A percentile compares a stretch with the other conserved stretches of the same genome.
Conservation (phyloP, 2,888 invertebrate genomes). For the Sipha maydis region DNA sequence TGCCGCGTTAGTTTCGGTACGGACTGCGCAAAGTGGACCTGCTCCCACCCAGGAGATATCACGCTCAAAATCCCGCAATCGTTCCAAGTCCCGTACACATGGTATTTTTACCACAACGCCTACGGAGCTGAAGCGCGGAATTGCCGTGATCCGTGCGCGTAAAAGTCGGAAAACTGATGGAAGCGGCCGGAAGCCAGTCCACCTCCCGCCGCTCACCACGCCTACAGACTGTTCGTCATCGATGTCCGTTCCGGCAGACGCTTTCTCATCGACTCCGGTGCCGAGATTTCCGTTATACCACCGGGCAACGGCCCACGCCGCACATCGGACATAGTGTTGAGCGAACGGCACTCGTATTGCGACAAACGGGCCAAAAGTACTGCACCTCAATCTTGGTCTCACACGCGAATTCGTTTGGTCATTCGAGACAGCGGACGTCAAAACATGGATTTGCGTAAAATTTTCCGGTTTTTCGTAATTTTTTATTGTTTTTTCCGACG, state of each 20-base stretch:
- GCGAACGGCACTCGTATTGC: conserved; percentile 31
- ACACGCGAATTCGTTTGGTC: not conserved
- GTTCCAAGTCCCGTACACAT: not conserved
- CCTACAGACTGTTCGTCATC: not conserved
- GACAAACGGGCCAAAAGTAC: not conserved
- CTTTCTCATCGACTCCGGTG: conserved; percentile 66
- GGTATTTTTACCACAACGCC: not conserved
- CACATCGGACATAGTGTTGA: conserved; percentile 20
- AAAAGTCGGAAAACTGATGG: not conserved
- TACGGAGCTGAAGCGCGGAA: not conserved
- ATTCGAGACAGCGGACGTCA: not conserved
- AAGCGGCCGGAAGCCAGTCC: not conserved
- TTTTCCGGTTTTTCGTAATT: too few species aligned
- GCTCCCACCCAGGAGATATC: not conserved
- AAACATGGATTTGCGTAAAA: too few species aligned
- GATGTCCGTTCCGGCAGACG: not conserved
- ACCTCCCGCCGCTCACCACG: not conserved
- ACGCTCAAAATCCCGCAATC: not conserved
- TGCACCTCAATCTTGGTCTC: not conserved
- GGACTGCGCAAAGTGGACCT: not conserved
- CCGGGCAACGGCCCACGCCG: conserved; percentile 45
- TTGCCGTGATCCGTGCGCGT: not conserved
- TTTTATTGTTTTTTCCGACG: too few species aligned
- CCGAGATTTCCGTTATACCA: conserved; percentile 66
- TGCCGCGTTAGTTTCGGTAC: not conserved